phyloP scores from a whole-genome alignment of 2,797 vertebrate species.

The Sandelia bainsii region DNA sequence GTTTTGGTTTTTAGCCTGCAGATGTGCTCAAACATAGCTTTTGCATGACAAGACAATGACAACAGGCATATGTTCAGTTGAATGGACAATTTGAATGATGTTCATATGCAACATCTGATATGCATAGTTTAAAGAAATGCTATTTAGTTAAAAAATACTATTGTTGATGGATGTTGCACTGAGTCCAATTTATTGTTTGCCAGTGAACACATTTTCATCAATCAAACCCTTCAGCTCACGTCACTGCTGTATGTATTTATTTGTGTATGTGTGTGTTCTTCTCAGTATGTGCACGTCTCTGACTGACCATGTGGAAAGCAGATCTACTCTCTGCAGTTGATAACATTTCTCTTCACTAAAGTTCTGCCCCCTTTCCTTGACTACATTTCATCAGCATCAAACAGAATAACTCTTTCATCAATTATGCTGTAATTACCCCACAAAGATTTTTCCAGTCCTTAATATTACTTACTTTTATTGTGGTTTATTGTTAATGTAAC shows the following conservation, averaged over 20 bases:
- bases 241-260: not conserved
- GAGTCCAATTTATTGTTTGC: not conserved
- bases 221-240: not conserved
- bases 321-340: slow-evolving; percentile 25
- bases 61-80: slow-evolving; percentile 8
- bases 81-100: slow-evolving; percentile 8
- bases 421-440: not conserved
- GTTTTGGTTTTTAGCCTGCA: slow-evolving; percentile 43
- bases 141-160: not conserved
- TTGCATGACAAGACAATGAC: slow-evolving; percentile 47
- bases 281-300: not conserved
- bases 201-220: not conserved
- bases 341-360: slow-evolving; percentile 9
- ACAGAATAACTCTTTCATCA: not conserved
- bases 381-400: not conserved
- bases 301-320: slow-evolving; percentile 46
- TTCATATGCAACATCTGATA: not conserved
- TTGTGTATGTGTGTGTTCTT: not conserved
- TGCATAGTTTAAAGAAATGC: not conserved
- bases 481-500: not conserved
- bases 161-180: slow-evolving; percentile 6
- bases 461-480: too few relatives aligned
- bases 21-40: slow-evolving; percentile 38
- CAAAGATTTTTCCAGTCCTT: not conserved
- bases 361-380: not conserved